phyloP scores from a whole-genome alignment of 2,113 vertebrate species.

The Rhipidura dahli region DNA sequence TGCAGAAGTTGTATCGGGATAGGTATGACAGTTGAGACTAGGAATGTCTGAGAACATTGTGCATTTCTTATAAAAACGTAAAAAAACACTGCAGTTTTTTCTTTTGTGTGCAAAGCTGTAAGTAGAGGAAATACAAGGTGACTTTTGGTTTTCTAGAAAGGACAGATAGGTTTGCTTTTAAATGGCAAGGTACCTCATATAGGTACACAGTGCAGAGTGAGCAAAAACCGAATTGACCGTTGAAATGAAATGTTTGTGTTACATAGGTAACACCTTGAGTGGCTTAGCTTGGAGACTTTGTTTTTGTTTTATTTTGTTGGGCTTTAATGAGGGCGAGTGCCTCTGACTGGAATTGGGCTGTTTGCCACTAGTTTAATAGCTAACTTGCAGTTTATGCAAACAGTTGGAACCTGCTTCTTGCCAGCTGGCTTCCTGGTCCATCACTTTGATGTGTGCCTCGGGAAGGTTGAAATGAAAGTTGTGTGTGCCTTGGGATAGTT shows the following conservation, averaged over 20 bases:
- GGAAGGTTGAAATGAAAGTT: conserved; percentile 56
- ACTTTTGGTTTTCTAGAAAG: background rate
- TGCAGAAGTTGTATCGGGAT: background rate
- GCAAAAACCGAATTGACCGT: background rate
- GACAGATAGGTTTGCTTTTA: background rate
- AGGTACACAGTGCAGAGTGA: background rate
- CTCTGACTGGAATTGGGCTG: conserved; percentile 26
- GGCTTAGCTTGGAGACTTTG: conserved; percentile 21
- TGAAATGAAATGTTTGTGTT: background rate
- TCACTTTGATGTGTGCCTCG: conserved; percentile 43
- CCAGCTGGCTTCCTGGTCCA: conserved; percentile 40
- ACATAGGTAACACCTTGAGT: background rate
- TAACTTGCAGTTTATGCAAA: conserved; percentile 53
- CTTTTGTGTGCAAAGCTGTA: background rate
- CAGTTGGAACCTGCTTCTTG: conserved; percentile 12
- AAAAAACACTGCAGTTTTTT: background rate
- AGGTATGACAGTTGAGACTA: background rate
- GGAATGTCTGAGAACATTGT: background rate
- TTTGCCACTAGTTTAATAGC: conserved; percentile 45
- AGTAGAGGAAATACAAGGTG: background rate
- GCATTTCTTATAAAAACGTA: background rate
- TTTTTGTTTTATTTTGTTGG: conserved; percentile 41
- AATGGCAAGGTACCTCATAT: background rate
- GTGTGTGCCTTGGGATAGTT: conserved; percentile 50
- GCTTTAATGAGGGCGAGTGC: conserved; percentile 29